These are phyloP conservation scores for Zophobas morio DNA, from an alignment of 1,140 invertebrate species.

Conservation along the genomic window DNA sequence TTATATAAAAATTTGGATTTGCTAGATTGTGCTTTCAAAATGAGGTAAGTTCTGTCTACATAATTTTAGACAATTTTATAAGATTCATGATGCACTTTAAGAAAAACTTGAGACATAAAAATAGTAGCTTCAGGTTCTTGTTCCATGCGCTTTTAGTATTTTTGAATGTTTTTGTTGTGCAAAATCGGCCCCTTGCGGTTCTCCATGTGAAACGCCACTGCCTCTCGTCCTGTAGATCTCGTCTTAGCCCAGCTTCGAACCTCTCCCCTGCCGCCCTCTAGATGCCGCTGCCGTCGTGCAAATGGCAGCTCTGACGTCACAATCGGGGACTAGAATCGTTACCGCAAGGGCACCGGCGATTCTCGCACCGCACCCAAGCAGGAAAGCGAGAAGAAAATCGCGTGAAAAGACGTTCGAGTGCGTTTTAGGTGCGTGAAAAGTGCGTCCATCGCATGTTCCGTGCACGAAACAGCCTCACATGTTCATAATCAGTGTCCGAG, in stretches of 20 bases:
- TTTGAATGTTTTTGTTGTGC: not conserved
- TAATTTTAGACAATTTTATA: too few species aligned
- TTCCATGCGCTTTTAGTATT: not conserved
- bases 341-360: slow-evolving; percentile 63
- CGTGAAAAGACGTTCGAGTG: slow-evolving; percentile 51
- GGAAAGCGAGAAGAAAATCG: slow-evolving; percentile 50
- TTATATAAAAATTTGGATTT: too few species aligned
- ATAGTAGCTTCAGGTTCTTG: too few species aligned
- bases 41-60: too few species aligned
- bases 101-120: too few species aligned
- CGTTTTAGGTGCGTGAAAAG: slow-evolving; percentile 54
- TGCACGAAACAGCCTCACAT: slow-evolving; percentile 56
- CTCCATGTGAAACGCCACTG: too few species aligned
- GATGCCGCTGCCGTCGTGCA: slow-evolving; percentile 53
- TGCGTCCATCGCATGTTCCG: slow-evolving; percentile 54
- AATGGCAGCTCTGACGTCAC: slow-evolving; percentile 64
- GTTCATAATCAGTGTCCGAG: slow-evolving; percentile 58
- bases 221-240: not conserved
- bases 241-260: not conserved
- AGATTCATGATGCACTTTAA: too few species aligned
- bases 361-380: slow-evolving; percentile 60
- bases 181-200: too few species aligned
- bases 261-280: slow-evolving; percentile 8
- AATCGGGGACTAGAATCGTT: slow-evolving; percentile 64
- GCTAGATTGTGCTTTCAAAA: too few species aligned